Percentiles rank a stretch among this genome's conserved stretches.
These are phyloP conservation scores for Trichonephila clavata DNA, from an alignment of 1,140 invertebrate genomes.

Conservation along the genomic window DNA sequence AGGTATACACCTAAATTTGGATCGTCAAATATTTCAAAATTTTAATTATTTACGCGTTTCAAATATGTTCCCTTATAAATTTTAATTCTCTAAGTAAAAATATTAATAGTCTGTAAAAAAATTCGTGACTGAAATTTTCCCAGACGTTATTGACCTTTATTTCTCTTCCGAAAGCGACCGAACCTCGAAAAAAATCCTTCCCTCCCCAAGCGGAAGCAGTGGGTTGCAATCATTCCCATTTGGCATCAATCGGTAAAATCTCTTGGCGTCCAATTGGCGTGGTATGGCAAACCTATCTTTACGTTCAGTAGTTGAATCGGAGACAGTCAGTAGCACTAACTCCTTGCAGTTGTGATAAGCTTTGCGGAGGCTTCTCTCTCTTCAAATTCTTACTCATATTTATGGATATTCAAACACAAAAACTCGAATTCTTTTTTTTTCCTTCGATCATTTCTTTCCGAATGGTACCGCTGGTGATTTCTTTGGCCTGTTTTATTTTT, in stretches of 20 bases:
- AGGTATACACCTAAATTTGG: too few relatives aligned
- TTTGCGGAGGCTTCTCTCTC: not conserved
- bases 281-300: conserved; percentile 53
- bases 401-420: conserved; percentile 37
- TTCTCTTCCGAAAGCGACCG: too few relatives aligned
- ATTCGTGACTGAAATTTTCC: too few relatives aligned
- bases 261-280: conserved; percentile 52
- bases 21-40: too few relatives aligned
- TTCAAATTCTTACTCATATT: conserved; percentile 11
- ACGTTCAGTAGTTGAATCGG: conserved; percentile 53
- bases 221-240: not conserved
- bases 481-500: not conserved
- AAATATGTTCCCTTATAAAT: too few relatives aligned
- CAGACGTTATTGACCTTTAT: too few relatives aligned
- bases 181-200: not conserved
- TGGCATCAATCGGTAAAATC: conserved; percentile 21
- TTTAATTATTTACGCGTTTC: too few relatives aligned
- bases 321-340: conserved; percentile 56
- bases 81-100: too few relatives aligned
- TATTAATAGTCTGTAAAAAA: too few relatives aligned
- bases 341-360: conserved; percentile 9
- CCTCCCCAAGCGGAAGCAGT: conserved; percentile 10
- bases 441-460: not conserved
- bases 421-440: not conserved
- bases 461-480: not conserved